phyloP scores from a whole-genome alignment of 2,888 invertebrate species.

The Arctia plantaginis region DNA sequence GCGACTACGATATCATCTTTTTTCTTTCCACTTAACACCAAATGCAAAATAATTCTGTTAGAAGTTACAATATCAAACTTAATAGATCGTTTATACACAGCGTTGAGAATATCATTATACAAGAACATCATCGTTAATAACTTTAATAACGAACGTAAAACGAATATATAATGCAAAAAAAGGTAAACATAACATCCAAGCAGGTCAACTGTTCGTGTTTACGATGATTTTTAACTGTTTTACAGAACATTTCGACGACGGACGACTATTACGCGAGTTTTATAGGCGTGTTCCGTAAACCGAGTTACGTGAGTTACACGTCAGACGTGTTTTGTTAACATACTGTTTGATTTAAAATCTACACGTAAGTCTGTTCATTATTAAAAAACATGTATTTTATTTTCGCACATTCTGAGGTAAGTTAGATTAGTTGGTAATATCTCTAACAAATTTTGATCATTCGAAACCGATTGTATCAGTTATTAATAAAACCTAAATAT shows the following conservation, averaged over 20 bases:
- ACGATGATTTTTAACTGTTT: conserved; percentile 64
- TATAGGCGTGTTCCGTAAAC: conserved; percentile 63
- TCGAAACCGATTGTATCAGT: neutral
- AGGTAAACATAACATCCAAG: conserved; percentile 62
- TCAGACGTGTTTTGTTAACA: conserved; percentile 21
- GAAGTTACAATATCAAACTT: neutral
- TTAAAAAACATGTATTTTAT: neutral
- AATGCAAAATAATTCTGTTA: neutral
- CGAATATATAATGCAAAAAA: conserved; percentile 49
- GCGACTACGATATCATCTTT: neutral
- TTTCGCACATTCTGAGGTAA: neutral
- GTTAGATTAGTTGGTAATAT: neutral
- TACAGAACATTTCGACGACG: conserved; percentile 50
- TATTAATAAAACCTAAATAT: neutral
- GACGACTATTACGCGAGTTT: conserved; percentile 60
- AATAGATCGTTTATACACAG: neutral
- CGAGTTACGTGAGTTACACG: conserved; percentile 62
- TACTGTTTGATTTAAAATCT: neutral
- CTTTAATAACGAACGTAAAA: conserved; percentile 31
- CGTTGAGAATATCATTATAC: neutral
- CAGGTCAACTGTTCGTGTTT: conserved; percentile 66
- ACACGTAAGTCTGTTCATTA: neutral
- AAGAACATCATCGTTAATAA: conserved; percentile 21
- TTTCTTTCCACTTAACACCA: neutral
- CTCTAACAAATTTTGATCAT: neutral